Evolutionary conservation across 2,113 vertebrate species (phyloP).

Genomic region (Callopanchax toddi): DNA sequence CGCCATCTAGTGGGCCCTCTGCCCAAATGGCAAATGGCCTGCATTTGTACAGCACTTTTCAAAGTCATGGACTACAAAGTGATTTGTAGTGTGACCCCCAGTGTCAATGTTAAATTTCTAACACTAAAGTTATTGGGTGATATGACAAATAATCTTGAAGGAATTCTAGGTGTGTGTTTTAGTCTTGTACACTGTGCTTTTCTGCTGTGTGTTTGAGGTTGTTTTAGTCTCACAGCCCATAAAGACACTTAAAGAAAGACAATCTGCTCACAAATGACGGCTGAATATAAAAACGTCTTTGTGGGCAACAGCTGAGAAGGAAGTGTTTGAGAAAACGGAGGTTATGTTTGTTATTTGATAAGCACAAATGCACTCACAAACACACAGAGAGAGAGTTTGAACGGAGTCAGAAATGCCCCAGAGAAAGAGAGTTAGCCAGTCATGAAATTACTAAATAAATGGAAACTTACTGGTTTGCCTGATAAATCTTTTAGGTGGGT

Average conservation of each 20-base stretch:
- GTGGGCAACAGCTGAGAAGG: neutral
- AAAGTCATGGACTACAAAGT: too few relatives aligned
- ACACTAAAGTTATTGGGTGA: too few relatives aligned
- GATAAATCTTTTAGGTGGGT: conserved; percentile 24
- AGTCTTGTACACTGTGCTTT: too few relatives aligned
- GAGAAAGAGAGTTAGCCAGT: conserved; percentile 58
- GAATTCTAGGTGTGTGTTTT: too few relatives aligned
- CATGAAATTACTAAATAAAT: conserved; percentile 73
- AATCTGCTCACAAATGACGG: neutral
- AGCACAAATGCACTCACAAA: conserved; percentile 31
- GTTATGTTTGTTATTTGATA: conserved; percentile 35
- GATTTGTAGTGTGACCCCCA: too few relatives aligned
- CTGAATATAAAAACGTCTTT: neutral
- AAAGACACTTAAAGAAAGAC: neutral
- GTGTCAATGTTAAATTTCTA: too few relatives aligned
- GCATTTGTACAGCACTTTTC: too few relatives aligned
- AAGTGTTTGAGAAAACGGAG: conserved; percentile 9
- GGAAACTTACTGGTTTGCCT: conserved; percentile 44
- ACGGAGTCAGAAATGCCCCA: conserved; percentile 48
- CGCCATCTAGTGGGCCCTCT: too few relatives aligned
- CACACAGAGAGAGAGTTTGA: conserved; percentile 11
- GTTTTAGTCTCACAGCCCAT: too few relatives aligned
- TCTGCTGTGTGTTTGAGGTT: too few relatives aligned
- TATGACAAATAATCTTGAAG: too few relatives aligned
- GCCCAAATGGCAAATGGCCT: too few relatives aligned